Conservation (phyloP, 2,113 vertebrate species). For the Psammodynastes pulverulentus region DNA sequence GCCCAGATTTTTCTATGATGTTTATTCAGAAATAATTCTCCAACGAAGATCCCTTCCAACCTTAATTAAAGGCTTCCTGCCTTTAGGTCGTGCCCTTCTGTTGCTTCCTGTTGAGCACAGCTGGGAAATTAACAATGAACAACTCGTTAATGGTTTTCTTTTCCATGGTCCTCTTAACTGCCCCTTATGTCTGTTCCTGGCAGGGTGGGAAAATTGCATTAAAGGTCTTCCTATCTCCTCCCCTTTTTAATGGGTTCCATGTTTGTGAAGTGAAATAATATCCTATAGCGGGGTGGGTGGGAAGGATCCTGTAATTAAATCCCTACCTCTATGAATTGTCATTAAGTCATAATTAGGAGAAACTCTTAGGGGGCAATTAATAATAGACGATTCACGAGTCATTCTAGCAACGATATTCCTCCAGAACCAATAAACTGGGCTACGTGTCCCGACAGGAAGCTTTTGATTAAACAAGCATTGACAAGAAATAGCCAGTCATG, state of each 20-base stretch:
- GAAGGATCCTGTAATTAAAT: background rate
- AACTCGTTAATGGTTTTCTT: background rate
- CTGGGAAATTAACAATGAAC: background rate
- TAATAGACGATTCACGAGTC: background rate
- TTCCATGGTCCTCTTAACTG: background rate
- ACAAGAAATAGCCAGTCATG: too few species aligned
- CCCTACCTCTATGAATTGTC: too few species aligned
- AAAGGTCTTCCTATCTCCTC: background rate
- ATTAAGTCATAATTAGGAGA: background rate
- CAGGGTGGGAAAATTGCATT: background rate
- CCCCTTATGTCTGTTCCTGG: background rate
- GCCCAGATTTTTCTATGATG: background rate
- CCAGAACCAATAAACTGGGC: background rate
- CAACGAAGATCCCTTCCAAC: background rate
- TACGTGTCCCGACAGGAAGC: background rate
- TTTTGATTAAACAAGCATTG: background rate
- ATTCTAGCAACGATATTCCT: background rate
- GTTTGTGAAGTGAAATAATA: background rate
- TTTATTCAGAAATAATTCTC: background rate
- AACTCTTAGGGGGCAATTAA: background rate
- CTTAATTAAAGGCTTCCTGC: constrained; percentile 2
- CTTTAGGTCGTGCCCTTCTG: background rate
- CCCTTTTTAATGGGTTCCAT: background rate
- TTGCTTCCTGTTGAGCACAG: background rate
- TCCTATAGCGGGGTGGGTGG: background rate